Evolutionary conservation across 2,797 vertebrate genomes (phyloP), one percentile per base, ranked within the genome.

Genomic region (Acipenser transmontanus): DNA sequence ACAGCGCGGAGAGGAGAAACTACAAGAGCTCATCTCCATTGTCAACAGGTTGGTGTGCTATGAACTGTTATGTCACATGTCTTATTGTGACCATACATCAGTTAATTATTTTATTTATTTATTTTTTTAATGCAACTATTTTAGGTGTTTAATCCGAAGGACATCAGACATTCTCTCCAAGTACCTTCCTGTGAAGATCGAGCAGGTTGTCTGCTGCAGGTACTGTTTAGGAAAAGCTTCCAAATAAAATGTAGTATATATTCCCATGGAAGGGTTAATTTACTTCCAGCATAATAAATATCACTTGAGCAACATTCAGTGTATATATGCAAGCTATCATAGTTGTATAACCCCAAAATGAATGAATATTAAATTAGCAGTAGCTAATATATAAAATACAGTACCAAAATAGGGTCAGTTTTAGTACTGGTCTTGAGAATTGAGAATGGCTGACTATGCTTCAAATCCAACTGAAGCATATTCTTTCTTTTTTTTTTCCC

Each of bases 171-270:
- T 99, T 73, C 86, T 99, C 62, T 99, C 96, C 12, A 99, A 99
- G 76, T 99, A 99, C 73, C 86, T 99, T n/a, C 97, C 97, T 0
- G 95, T 98, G 80, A 99, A 99, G 81, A 92, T 98, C 2, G 97
- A 99, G 73, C 96, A 98, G 73, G 94, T 99, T 65, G 93, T 99
- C 60, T 99, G 95, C 78, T 99, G 97, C 88, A 94, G 95, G 97
- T 99, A 86, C 65, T 14, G 7, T 13, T 13, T 59, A 59, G 7
- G 7, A 59, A 17, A 12, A 59, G 10, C n/a, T 4, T 59, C 50
- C 64, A 6, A 65, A 50, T 34, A 34, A 34, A 34, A 34, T 34
- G 34, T 34, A 34, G 34, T 34, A 4, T 34, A 34, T 34, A 34
- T 3, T 49, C 66, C 59, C n/a, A 7, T 1, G 7, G 62, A 12